Base-by-base conservation (phyloP, 2,113 vertebrate genomes). In the Rhineura floridana region DNA sequence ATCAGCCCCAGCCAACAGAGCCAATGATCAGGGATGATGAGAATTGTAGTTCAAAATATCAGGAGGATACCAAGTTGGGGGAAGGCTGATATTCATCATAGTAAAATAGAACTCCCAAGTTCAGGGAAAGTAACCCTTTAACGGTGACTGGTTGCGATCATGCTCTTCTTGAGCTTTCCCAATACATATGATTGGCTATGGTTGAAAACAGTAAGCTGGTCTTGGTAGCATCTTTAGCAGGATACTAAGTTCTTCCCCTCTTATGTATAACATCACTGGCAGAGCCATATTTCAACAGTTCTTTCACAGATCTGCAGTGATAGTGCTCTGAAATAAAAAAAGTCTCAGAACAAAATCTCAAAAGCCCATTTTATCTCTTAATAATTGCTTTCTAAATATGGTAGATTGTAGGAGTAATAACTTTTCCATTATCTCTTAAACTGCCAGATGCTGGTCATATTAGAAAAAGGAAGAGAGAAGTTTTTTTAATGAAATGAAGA, bases 401-500 rank as follows among this genome's bases (percentile, higher is more conserved):
- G 1, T 23, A n/a, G 62, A n/a, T 17, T 1, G 1, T 50, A 0
- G 28, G 3, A 52, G 72, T 59, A 78, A 72, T 30, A 12, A 88
- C 3, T 3, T 87, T 62, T 42, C 42, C 39, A 81, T 50, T 89
- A 80, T 23, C 15, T 72, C 0, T 87, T 90, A 85, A 91, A 89
- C 84, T 73, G 25, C 33, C 84, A 83, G 46, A 28, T 50, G 21
- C 39, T 9, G 21, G n/a, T 52, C 72, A 69, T 0, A 55, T 13
- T 76, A 42, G 81, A 36, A 92, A 91, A 88, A 21, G 11, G 30
- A 2, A 2, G n/a, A 84, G 1, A 50, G 3, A 65, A 33, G 25
- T 59, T 4, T 25, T 73, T 30, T 44, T 86, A 90, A 86, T 77
- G 48, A 84, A 91, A 88, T 2, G 72, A 4, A 91, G 81, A 12